Percentiles rank a stretch among this genome's conserved stretches.
Evolutionary conservation across 1,140 invertebrate genomes (phyloP).

Genomic region (Conopomorpha cramerella): DNA sequence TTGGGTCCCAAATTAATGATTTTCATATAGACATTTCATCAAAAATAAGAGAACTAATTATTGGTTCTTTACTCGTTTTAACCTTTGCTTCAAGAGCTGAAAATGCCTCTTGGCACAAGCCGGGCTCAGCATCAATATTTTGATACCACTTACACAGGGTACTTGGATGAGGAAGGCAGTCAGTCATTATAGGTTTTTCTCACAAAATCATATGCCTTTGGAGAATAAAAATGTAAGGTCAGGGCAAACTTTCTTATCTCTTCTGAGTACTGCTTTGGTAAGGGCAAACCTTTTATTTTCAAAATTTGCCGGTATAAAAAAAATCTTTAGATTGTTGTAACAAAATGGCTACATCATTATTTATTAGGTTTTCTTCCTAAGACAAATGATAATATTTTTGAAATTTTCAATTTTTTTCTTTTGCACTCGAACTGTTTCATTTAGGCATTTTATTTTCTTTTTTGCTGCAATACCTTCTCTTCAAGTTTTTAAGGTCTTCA

Average conservation of each 20-base stretch:
- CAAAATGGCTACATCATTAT: conserved; percentile 1
- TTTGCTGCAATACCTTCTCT: background rate
- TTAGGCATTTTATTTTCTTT: too few relatives aligned
- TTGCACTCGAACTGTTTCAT: too few relatives aligned
- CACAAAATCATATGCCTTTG: conserved; percentile 4
- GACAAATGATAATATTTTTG: conserved; percentile 4
- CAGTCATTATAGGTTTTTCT: conserved; percentile 2
- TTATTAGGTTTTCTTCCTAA: conserved; percentile 4
- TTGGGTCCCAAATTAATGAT: too few relatives aligned
- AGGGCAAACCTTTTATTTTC: conserved; percentile 2
- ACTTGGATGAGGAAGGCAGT: too few relatives aligned
- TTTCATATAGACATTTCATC: too few relatives aligned
- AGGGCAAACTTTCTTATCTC: conserved; percentile 7
- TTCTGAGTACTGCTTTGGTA: conserved; percentile 2
- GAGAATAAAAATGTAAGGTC: conserved; percentile 6
- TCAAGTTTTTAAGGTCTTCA: background rate
- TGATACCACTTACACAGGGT: too few relatives aligned
- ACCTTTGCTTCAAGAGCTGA: too few relatives aligned
- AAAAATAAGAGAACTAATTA: too few relatives aligned
- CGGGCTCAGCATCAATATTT: too few relatives aligned
- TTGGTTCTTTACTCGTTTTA: too few relatives aligned
- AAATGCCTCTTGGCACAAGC: too few relatives aligned
- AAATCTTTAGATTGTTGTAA: conserved; percentile 1
- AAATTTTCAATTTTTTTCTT: background rate
- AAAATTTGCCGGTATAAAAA: conserved; percentile 6